Conservation (phyloP, 2,113 vertebrate genomes). For the Crotalus tigris region DNA sequence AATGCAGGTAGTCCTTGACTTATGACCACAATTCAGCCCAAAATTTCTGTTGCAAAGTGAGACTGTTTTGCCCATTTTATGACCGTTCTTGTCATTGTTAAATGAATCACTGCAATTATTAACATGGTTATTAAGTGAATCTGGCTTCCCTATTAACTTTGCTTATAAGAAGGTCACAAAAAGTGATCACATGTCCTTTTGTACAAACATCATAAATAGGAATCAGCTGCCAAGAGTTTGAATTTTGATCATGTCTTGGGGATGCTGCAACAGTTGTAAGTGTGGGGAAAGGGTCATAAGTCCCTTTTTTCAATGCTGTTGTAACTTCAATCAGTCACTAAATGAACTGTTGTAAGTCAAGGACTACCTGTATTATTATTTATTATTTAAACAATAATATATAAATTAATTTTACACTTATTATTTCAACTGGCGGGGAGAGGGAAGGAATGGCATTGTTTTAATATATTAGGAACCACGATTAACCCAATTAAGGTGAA, state of each 20-base stretch:
- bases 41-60: background rate
- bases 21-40: background rate
- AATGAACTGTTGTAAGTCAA: background rate
- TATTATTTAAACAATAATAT: background rate
- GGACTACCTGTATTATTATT: background rate
- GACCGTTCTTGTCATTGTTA: background rate
- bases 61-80: background rate
- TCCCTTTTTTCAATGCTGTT: background rate
- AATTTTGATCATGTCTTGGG: background rate
- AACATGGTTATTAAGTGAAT: background rate
- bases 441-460: background rate
- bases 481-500: background rate
- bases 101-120: background rate
- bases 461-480: background rate
- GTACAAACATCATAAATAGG: background rate
- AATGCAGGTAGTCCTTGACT: background rate
- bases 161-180: background rate
- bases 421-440: background rate
- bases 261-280: background rate
- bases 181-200: background rate
- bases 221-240: background rate
- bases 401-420: background rate
- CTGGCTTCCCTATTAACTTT: background rate
- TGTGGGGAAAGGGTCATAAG: background rate
- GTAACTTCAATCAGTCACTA: background rate